phyloP scores from a whole-genome alignment of 2,113 vertebrate genomes.

The Neolamprologus cancellatus region DNA sequence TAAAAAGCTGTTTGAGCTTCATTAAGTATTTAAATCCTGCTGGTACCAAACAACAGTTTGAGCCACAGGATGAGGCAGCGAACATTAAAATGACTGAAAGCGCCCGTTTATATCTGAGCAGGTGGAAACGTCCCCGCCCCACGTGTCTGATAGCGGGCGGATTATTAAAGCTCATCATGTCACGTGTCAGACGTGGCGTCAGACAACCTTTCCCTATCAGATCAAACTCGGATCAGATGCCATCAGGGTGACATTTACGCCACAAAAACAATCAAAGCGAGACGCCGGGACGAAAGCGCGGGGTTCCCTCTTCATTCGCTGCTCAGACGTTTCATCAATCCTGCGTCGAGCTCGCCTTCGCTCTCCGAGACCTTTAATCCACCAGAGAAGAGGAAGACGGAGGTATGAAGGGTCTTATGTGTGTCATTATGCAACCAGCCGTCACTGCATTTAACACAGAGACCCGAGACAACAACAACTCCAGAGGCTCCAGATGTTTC shows the following conservation, averaged over 20 bases:
- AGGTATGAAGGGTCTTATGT: no score
- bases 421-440: no score
- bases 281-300: rapidly evolving
- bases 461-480: rapidly evolving
- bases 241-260: neutral
- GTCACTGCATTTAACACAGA: rapidly evolving
- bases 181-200: neutral
- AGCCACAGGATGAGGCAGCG: rapidly evolving
- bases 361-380: no score
- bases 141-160: rapidly evolving
- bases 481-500: neutral
- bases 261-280: rapidly evolving
- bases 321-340: no score
- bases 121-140: neutral
- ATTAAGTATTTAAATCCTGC: neutral
- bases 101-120: neutral
- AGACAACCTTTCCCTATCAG: neutral
- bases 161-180: neutral
- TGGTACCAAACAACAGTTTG: rapidly evolving
- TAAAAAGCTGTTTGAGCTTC: rapidly evolving
- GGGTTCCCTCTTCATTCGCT: neutral
- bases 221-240: neutral
- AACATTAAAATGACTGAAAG: neutral
- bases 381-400: no score
- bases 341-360: no score